A percentile compares a stretch with the other conserved stretches of the same genome.
Evolutionary conservation across 35 echinoderm and acorn worm species (phyloP).

Genomic region (Hemicentrotus pulcherrimus): DNA sequence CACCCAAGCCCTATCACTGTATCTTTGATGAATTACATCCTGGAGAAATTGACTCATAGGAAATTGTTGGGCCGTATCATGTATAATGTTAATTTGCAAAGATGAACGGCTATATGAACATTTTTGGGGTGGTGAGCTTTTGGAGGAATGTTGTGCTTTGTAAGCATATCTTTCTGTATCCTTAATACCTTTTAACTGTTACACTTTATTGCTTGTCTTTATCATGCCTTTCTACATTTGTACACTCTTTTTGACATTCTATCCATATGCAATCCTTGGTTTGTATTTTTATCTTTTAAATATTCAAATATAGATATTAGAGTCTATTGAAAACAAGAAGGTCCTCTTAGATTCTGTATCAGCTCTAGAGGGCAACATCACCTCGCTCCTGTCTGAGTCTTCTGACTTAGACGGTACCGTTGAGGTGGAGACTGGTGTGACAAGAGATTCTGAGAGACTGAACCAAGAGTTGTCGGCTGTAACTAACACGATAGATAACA

Average conservation of each 20-base stretch:
- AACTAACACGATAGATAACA: constrained; percentile 7
- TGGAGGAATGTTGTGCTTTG: no score
- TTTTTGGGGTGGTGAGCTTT: no score
- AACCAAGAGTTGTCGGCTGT: constrained; percentile 31
- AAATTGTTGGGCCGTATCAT: no score
- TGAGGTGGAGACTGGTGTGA: constrained; percentile 24
- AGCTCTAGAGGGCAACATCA: background rate
- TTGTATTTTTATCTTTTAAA: constrained; percentile 30
- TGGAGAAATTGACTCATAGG: no score
- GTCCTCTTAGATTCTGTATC: constrained; percentile 39
- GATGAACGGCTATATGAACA: no score
- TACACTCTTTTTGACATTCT: background rate
- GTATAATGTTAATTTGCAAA: no score
- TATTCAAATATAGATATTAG: constrained; percentile 42
- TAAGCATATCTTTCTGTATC: no score
- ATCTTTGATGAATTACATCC: no score
- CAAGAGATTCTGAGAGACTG: constrained; percentile 48
- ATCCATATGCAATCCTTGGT: background rate
- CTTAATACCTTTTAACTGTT: no score
- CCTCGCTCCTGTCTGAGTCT: background rate
- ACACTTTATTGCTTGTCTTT: no score
- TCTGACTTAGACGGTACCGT: constrained; percentile 56
- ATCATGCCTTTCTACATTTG: background rate
- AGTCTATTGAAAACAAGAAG: constrained; percentile 45
- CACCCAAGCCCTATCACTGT: no score